A percentile compares a stretch with the other conserved stretches of the same genome.
phyloP scores from a whole-genome alignment of 1,140 invertebrate species.

The Scaptomyza hsui region DNA sequence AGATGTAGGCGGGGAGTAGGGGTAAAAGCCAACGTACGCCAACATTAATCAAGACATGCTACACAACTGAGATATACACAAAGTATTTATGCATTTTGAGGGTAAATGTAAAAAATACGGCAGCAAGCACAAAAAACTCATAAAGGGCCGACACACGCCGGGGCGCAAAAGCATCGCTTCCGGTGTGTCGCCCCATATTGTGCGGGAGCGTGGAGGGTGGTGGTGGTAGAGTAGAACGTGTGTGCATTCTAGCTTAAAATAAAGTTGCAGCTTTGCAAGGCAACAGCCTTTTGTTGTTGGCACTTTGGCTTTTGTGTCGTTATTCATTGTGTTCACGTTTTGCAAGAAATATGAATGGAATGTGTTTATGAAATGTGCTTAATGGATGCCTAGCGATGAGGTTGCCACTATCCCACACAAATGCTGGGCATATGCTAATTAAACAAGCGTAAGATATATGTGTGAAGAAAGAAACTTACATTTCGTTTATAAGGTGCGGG shows the following conservation, averaged over 20 bases:
- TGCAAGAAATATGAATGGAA: conserved; percentile 63
- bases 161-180: conserved; percentile 78
- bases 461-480: background rate
- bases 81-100: conserved; percentile 73
- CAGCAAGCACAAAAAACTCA: conserved; percentile 51
- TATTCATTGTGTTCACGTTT: conserved; percentile 68
- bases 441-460: conserved; percentile 16
- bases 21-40: conserved; percentile 78
- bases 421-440: conserved; percentile 68
- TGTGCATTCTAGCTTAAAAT: conserved; percentile 81
- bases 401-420: conserved; percentile 35
- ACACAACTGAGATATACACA: conserved; percentile 45
- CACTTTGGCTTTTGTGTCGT: conserved; percentile 82
- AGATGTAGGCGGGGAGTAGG: conserved; percentile 23
- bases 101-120: conserved; percentile 41
- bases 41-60: conserved; percentile 80
- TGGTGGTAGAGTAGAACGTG: conserved; percentile 34
- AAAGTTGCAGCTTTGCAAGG: conserved; percentile 69
- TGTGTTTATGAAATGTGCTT: conserved; percentile 53
- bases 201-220: no score
- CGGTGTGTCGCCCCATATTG: conserved; percentile 61
- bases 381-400: conserved; percentile 61
- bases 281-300: conserved; percentile 51
- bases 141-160: conserved; percentile 68
- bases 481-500: no score